Conservation (phyloP, 2,888 invertebrate genomes). For the Drosophila seclusa region DNA sequence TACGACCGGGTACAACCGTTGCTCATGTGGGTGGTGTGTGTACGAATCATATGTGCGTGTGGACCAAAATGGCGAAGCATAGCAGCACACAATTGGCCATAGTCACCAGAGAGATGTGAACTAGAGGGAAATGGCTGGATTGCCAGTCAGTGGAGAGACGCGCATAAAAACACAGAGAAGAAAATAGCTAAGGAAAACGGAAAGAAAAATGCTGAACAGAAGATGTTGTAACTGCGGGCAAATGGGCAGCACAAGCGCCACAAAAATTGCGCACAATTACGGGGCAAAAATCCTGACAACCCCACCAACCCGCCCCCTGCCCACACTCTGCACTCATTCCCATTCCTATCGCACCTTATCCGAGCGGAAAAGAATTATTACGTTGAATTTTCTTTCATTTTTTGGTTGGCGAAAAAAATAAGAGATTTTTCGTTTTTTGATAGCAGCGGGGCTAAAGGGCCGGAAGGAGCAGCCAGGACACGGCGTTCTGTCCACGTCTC, state of each 20-base stretch:
- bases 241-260: slow-evolving; percentile 48
- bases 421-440: slow-evolving; percentile 76
- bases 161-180: slow-evolving; percentile 28
- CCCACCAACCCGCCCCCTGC: background rate
- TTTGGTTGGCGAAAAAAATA: slow-evolving; percentile 34
- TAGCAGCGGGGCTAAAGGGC: slow-evolving; percentile 56
- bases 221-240: slow-evolving; percentile 50
- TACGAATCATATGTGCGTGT: slow-evolving; percentile 40
- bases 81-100: slow-evolving; percentile 43
- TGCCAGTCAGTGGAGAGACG: slow-evolving; percentile 23
- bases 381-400: slow-evolving; percentile 69
- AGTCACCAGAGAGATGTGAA: background rate
- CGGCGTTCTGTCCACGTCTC: slow-evolving; percentile 60
- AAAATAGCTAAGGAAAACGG: slow-evolving; percentile 40
- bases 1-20: slow-evolving; percentile 23
- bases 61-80: slow-evolving; percentile 42
- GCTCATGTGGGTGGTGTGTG: slow-evolving; percentile 32
- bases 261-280: slow-evolving; percentile 74
- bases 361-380: slow-evolving; percentile 83
- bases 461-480: slow-evolving; percentile 56
- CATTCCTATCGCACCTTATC: slow-evolving; percentile 62
- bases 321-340: background rate
- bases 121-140: slow-evolving; percentile 2
- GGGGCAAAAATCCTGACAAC: slow-evolving; percentile 35
- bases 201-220: slow-evolving; percentile 42